Conservation (phyloP, 2,888 invertebrate genomes). For the Fissipunctia ypsillon region DNA sequence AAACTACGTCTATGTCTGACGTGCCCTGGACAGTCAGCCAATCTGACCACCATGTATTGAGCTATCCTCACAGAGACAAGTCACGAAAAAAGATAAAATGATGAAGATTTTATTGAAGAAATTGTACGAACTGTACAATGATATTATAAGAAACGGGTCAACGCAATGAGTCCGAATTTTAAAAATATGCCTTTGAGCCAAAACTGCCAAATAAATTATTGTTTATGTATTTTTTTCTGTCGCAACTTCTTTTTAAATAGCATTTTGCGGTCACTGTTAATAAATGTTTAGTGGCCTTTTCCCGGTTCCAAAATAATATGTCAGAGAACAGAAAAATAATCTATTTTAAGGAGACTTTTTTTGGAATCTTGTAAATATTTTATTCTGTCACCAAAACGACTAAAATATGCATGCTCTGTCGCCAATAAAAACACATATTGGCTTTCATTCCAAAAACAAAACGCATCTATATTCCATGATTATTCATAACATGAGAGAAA, state of each 20-base stretch:
- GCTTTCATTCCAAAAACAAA: slow-evolving; percentile 32
- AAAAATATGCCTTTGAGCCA: not conserved
- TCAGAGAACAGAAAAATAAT: not conserved
- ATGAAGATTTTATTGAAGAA: not conserved
- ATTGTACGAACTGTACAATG: not conserved
- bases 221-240: not conserved
- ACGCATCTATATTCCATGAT: slow-evolving; percentile 2
- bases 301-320: not conserved
- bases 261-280: not conserved
- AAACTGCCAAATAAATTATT: slow-evolving; percentile 17
- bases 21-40: too few relatives aligned
- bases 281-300: not conserved
- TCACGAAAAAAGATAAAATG: not conserved
- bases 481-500: too few relatives aligned
- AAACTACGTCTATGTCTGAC: too few relatives aligned
- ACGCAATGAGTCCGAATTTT: not conserved
- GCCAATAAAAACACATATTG: slow-evolving; percentile 31
- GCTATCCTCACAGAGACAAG: not conserved
- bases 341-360: slow-evolving; percentile 6
- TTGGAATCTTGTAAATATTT: not conserved
- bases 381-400: slow-evolving; percentile 10
- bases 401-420: not conserved
- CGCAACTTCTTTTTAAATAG: not conserved
- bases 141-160: slow-evolving; percentile 10
- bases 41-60: not conserved